phyloP scores from a whole-genome alignment of 2,797 vertebrate genomes.

The Martes flavigula region DNA sequence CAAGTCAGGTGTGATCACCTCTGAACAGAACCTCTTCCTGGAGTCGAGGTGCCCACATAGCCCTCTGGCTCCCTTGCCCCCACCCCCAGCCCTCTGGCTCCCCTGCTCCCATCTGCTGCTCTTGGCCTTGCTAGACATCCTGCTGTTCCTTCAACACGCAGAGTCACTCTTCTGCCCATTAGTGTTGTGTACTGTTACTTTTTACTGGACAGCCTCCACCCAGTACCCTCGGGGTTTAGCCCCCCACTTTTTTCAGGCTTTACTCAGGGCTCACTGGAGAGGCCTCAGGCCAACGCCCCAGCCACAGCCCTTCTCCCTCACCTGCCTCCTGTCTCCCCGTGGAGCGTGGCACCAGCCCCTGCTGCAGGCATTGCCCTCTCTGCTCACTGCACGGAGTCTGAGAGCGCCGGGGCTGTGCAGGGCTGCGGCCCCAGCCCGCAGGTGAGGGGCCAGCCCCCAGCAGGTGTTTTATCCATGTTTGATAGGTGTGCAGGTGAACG shows the following conservation, averaged over 20 bases:
- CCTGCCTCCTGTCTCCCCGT: background rate
- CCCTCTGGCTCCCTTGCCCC: too few relatives aligned
- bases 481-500: background rate
- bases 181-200: too few relatives aligned
- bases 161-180: fast-evolving
- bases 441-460: background rate
- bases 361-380: too few relatives aligned
- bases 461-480: fast-evolving
- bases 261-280: background rate
- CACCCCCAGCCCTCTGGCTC: too few relatives aligned
- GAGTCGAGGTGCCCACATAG: fast-evolving
- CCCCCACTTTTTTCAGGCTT: background rate
- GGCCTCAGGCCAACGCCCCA: background rate
- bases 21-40: background rate
- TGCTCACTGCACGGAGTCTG: background rate
- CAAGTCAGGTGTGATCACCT: background rate
- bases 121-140: background rate
- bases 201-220: background rate
- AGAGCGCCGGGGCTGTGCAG: fast-evolving
- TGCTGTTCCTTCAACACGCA: background rate
- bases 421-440: background rate
- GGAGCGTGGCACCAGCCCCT: fast-evolving
- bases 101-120: too few relatives aligned
- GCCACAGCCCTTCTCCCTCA: background rate
- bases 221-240: background rate